Base-by-base conservation (phyloP, 35 echinoderm and acorn worm genomes). In the Anneissia japonica region DNA sequence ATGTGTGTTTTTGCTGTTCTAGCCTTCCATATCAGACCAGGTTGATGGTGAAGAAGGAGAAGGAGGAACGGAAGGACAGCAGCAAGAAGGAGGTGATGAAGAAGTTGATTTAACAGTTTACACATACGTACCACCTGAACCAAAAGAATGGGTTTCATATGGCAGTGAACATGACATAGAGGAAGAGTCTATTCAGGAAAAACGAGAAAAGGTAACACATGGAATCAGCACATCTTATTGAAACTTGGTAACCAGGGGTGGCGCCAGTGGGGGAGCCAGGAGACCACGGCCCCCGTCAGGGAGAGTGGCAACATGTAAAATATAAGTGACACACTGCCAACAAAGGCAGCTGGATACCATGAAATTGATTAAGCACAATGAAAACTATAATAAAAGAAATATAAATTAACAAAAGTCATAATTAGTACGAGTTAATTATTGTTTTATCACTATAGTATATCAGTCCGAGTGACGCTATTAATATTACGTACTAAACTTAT, bases 91-190 rank as follows among this genome's bases (percentile, higher is more conserved):
- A 13, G 88, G 17, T 31, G 75, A 77, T 40, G 84, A 91, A 46
- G 91, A 96, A 46, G 85, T 82, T 39, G 93, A 96, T 46, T 33
- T 82, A 19, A 81, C 80, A 0, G 74, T 97, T 19, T 97, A 93
- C 45, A 84, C 81, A 11, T 97, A 97, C 31, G 74, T 97, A 11
- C 95, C 95, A 72, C 95, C 95, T 13, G 91, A 97, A 80, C 88
- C 95, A 36, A 97, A 89, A 76, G 91, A 97, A 55, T 97, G 95
- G 95, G 72, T 97, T 17, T 93, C 91, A 16, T 86, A 86, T 6
- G 95, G 95, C 3, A 97, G 95, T 91, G 91, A 97, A 82, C 23
- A 85, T 28, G 95, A 97, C 77, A 90, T 97, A 0, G 88, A 97
- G 72, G 91, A 97, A 26, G 87, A 92, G 38, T 82, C 85, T 29